Evolutionary conservation across 1,140 invertebrate genomes (phyloP), one percentile per base, ranked within the genome.

Genomic region (Andricus grossulariae): DNA sequence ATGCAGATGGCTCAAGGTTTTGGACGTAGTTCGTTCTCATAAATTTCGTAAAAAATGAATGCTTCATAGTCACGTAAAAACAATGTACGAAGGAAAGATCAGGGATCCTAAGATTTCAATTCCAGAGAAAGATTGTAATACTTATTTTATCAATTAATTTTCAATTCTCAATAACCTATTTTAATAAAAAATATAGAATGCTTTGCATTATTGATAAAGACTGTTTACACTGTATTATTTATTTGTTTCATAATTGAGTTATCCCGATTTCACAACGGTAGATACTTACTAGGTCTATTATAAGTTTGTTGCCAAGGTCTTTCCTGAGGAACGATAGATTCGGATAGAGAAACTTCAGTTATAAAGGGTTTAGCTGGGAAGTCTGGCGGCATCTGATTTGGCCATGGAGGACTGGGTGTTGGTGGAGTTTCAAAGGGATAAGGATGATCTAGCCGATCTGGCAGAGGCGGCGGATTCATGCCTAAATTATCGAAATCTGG

Each of bases 301-400:
- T 89, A 52, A 92, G 93, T 78, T 94, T 90, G 11, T 81, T 87
- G 85, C 89, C 92, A 93, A 50, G 94, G 94, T 74, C 93, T 87
- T 77, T 87, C 88, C 66, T 83, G 86, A 8, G 95, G 95, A 19
- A 95, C 94, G 57, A 96, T 93, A 87, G 95, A 94, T 81, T 96
- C 95, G 1, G 95, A 95, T 70, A 96, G 89, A 72, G 95, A 95
- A 49, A 96, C 93, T 15, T 94, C 95, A 75, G 93, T 94, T 75
- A 94, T 86, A 74, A 93, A 94, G 4, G 94, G 93, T 79, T 93
- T 87, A 3, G 92, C 86, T 0, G 93, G 91, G 3, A 84, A 88
- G 76, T 86, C 88, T 0, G 91, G 90, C 15, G 90, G 93, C 1
- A 94, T 92, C 80, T 95, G 92, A 87, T 96, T 95, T 75, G 96